These are phyloP conservation scores for Coenobita brevimanus DNA, from an alignment of 1,140 invertebrate genomes.

Conservation along the genomic window DNA sequence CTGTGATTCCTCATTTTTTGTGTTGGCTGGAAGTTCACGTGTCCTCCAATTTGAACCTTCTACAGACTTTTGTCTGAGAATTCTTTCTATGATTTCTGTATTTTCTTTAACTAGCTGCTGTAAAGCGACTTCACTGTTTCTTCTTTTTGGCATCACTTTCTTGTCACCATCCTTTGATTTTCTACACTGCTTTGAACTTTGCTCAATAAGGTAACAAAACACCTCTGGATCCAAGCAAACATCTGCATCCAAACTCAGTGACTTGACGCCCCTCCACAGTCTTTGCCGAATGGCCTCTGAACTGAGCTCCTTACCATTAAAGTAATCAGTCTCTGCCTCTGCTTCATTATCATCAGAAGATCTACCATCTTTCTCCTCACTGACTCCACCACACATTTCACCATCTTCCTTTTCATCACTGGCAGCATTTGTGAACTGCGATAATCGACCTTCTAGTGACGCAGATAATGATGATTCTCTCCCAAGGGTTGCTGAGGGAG, in stretches of 20 bases:
- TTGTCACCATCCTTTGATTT: constrained; percentile 16
- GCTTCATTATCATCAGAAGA: constrained; percentile 21
- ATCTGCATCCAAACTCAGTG: constrained; percentile 52
- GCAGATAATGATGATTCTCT: constrained; percentile 50
- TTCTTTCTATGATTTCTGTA: constrained; percentile 58
- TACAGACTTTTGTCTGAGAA: constrained; percentile 47
- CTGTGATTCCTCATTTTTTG: not conserved
- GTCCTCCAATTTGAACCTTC: constrained; percentile 14
- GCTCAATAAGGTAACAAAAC: constrained; percentile 57
- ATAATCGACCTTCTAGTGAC: constrained; percentile 46
- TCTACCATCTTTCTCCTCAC: constrained; percentile 29
- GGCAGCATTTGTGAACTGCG: constrained; percentile 8
- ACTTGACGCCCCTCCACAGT: constrained; percentile 53
- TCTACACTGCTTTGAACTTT: constrained; percentile 34
- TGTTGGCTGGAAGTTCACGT: constrained; percentile 6
- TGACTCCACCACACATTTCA: not conserved
- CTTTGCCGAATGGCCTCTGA: constrained; percentile 59
- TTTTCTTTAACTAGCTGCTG: constrained; percentile 59
- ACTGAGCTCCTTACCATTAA: constrained; percentile 50
- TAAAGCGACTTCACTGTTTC: constrained; percentile 55
- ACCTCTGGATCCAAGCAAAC: constrained; percentile 45
- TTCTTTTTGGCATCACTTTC: constrained; percentile 34
- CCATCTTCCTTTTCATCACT: constrained; percentile 6
- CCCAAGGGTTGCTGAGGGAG: not conserved
- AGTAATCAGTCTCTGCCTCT: constrained; percentile 51